Conservation (phyloP, 1,140 invertebrate genomes). For the Euborellia annulipes region DNA sequence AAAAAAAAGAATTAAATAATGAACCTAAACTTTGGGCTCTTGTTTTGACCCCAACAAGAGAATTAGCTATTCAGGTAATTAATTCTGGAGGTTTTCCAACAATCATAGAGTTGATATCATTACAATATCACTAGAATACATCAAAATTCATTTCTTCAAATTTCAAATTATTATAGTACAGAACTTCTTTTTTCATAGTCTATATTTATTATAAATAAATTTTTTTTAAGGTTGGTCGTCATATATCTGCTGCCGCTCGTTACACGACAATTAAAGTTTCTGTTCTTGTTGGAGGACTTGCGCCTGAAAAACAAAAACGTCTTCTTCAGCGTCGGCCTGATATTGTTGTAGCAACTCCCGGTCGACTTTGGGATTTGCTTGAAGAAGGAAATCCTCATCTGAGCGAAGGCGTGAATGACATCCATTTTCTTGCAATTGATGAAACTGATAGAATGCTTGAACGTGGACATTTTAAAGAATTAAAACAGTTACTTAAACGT, state of each 20-base stretch:
- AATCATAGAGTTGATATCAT: too few species aligned
- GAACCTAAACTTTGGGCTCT: slow-evolving; percentile 46
- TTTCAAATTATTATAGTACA: too few species aligned
- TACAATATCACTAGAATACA: too few species aligned
- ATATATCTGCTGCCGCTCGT: slow-evolving; percentile 63
- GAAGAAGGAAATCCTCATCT: slow-evolving; percentile 60
- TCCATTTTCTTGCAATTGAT: slow-evolving; percentile 89
- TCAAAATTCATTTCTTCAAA: too few species aligned
- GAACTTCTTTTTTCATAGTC: too few species aligned
- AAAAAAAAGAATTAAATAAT: slow-evolving; percentile 27
- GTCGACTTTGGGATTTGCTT: slow-evolving; percentile 86
- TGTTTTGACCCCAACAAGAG: slow-evolving; percentile 86
- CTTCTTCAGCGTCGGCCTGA: slow-evolving; percentile 69
- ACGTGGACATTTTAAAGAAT: slow-evolving; percentile 88
- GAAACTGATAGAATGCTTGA: slow-evolving; percentile 99
- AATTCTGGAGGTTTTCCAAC: too few species aligned
- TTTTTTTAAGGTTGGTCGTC: too few species aligned
- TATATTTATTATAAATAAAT: too few species aligned
- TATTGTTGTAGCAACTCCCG: slow-evolving; percentile 91
- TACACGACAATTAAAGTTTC: slow-evolving; percentile 63
- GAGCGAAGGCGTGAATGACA: slow-evolving; percentile 48
- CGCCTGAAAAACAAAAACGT: slow-evolving; percentile 79
- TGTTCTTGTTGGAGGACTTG: slow-evolving; percentile 77
- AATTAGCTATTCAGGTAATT: slow-evolving; percentile 89
- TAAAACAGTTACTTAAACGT: slow-evolving; percentile 62